A percentile compares a stretch with the other conserved stretches of the same genome.
phyloP scores from a whole-genome alignment of 2,113 vertebrate species.

The Martes martes region DNA sequence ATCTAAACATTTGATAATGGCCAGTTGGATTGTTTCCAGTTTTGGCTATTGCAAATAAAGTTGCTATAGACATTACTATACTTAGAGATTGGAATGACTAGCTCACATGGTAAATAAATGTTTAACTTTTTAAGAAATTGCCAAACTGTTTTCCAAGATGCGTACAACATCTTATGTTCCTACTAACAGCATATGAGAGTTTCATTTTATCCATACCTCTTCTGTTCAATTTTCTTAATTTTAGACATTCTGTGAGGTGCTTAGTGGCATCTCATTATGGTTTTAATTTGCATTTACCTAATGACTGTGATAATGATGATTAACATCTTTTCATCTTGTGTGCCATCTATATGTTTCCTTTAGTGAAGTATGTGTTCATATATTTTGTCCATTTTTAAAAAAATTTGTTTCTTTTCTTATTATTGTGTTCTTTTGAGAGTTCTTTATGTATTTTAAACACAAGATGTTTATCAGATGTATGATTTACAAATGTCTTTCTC shows the following conservation, averaged over 20 bases:
- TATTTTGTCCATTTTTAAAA: neutral
- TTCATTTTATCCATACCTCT: neutral
- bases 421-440: conserved; percentile 4
- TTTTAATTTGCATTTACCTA: neutral
- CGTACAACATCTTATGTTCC: neutral
- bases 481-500: neutral
- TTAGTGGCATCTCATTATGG: neutral
- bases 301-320: neutral
- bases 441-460: neutral
- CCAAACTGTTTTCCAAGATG: neutral
- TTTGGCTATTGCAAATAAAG: neutral
- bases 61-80: neutral
- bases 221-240: neutral
- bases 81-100: neutral
- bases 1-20: neutral
- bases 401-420: neutral
- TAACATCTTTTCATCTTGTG: neutral
- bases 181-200: neutral
- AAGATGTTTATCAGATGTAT: neutral
- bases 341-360: neutral
- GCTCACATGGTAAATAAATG: neutral
- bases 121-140: conserved; percentile 20
- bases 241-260: neutral
- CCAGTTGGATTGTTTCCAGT: neutral
- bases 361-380: neutral